These are phyloP conservation scores for Ursus arctos DNA, from an alignment of 2,113 vertebrate genomes.

Conservation along the genomic window DNA sequence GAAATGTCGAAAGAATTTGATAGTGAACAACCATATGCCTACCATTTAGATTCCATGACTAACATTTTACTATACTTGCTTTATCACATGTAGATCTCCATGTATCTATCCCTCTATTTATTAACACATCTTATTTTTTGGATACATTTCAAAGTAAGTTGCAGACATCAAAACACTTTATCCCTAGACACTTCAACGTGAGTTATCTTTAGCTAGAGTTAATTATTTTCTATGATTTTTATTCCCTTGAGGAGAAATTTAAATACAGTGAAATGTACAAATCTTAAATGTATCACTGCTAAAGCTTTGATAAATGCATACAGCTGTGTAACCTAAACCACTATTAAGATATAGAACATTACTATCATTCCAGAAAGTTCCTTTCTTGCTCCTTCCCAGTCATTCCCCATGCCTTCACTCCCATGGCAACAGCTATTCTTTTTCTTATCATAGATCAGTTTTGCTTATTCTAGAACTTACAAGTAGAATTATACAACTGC, in stretches of 20 bases:
- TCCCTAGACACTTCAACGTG: not conserved
- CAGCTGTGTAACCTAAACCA: not conserved
- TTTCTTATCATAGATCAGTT: not conserved
- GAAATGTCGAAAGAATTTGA: conserved; percentile 17
- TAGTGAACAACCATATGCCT: not conserved
- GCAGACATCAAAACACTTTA: not conserved
- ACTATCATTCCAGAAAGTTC: conserved; percentile 18
- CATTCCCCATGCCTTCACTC: not conserved
- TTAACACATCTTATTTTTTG: not conserved
- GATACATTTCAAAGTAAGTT: not conserved
- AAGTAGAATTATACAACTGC: not conserved
- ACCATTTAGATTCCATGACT: not conserved
- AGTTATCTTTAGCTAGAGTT: conserved; percentile 9
- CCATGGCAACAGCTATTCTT: not conserved
- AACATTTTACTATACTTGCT: conserved; percentile 1
- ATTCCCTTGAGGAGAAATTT: not conserved
- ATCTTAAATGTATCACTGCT: not conserved
- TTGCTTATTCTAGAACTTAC: conserved; percentile 37
- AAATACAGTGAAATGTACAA: not conserved
- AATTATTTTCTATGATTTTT: conserved; percentile 47
- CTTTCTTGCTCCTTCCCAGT: not conserved
- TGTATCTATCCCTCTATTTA: not conserved
- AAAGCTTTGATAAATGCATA: conserved; percentile 51
- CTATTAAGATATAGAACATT: not conserved
- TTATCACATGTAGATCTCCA: not conserved